Percentiles rank a stretch among this genome's conserved stretches.
Evolutionary conservation across 2,888 invertebrate genomes (phyloP).

Genomic region (Mesochorus sp.): DNA sequence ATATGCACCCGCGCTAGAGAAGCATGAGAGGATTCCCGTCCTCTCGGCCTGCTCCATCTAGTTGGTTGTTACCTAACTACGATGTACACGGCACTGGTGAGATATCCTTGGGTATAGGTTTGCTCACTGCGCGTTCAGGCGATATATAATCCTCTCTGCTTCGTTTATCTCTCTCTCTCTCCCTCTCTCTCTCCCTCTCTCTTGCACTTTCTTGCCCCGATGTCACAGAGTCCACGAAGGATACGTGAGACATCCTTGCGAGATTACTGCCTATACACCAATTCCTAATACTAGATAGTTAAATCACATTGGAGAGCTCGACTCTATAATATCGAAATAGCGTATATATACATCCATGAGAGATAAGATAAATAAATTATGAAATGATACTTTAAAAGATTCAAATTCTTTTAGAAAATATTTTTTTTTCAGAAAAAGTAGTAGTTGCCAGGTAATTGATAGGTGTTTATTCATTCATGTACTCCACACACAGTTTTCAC

Average conservation of each 20-base stretch:
- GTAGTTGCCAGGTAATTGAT: too few species aligned
- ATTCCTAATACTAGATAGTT: conserved; percentile 22
- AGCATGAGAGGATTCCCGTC: conserved; percentile 42
- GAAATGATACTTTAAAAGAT: too few species aligned
- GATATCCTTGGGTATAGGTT: conserved; percentile 59
- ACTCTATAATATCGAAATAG: neutral
- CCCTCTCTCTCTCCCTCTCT: neutral
- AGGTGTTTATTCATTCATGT: too few species aligned
- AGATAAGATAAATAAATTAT: neutral
- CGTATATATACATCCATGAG: neutral
- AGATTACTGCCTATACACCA: conserved; percentile 40
- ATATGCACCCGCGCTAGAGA: conserved; percentile 43
- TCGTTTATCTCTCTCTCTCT: neutral
- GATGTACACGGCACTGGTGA: conserved; percentile 64
- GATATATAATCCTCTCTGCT: conserved; percentile 53
- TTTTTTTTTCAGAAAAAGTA: too few species aligned
- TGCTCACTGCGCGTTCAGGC: conserved; percentile 40
- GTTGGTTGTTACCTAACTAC: conserved; percentile 38
- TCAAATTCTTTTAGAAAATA: too few species aligned
- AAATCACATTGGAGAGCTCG: conserved; percentile 18
- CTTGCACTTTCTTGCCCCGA: conserved; percentile 11
- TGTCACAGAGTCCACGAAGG: conserved; percentile 48
- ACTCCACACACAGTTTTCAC: too few species aligned
- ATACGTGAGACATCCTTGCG: conserved; percentile 45
- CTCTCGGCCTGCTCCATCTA: conserved; percentile 27